A percentile compares a stretch with the other conserved stretches of the same genome.
phyloP scores from a whole-genome alignment of 2,888 invertebrate genomes.

The Aleiodes leptofemur region DNA sequence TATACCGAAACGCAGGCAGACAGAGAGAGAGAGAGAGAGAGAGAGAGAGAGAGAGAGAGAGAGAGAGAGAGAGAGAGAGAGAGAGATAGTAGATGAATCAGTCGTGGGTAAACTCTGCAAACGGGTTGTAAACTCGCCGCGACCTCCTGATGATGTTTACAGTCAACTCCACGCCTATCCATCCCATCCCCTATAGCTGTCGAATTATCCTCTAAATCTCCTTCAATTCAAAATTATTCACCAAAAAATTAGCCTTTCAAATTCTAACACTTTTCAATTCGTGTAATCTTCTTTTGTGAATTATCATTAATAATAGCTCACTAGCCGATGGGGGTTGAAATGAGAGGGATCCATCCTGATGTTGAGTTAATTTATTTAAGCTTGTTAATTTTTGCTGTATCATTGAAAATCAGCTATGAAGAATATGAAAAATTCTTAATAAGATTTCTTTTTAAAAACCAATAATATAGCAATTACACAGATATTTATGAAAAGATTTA shows the following conservation, averaged over 20 bases:
- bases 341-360: too few relatives aligned
- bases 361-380: too few relatives aligned
- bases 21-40: slow-evolving; percentile 16
- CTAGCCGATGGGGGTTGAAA: too few relatives aligned
- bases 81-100: slow-evolving; percentile 26
- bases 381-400: too few relatives aligned
- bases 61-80: slow-evolving; percentile 10
- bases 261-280: too few relatives aligned
- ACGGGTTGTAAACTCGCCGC: slow-evolving; percentile 32
- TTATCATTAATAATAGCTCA: too few relatives aligned
- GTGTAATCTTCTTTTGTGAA: too few relatives aligned
- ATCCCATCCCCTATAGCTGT: slow-evolving; percentile 3
- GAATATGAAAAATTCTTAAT: too few relatives aligned
- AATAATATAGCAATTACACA: too few relatives aligned
- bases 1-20: slow-evolving; percentile 15
- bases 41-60: slow-evolving; percentile 20
- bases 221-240: slow-evolving; percentile 23
- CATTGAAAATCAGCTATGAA: too few relatives aligned
- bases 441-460: too few relatives aligned
- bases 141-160: slow-evolving; percentile 34
- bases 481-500: too few relatives aligned
- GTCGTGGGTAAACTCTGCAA: slow-evolving; percentile 32
- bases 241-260: slow-evolving; percentile 15
- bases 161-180: slow-evolving; percentile 33
- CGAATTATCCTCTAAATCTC: slow-evolving; percentile 25